These are phyloP conservation scores for Montipora capricornis DNA, from an alignment of 64 coral and sea anemone genomes.

Conservation along the genomic window DNA sequence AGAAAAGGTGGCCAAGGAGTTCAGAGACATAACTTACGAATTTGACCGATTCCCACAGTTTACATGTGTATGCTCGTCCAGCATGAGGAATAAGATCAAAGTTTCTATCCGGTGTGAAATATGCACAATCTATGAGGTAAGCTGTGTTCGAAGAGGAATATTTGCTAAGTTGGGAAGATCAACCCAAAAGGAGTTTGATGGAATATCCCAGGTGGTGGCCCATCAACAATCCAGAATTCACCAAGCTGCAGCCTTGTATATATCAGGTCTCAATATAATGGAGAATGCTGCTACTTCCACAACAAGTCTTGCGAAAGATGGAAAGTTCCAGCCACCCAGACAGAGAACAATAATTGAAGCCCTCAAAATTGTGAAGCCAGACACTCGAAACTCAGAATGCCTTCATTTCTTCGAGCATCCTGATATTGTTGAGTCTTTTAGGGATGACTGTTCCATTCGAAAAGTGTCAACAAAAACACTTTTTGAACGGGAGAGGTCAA, in stretches of 20 bases:
- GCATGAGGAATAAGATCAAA: not conserved
- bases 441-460: not conserved
- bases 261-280: not conserved
- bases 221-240: not conserved
- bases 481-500: not conserved
- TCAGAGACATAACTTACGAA: not conserved
- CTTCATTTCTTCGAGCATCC: constrained; percentile 1
- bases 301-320: not conserved
- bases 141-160: not conserved
- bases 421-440: constrained; percentile 11
- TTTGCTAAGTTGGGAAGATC: not conserved
- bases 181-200: not conserved
- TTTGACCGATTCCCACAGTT: not conserved
- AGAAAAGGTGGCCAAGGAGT: not conserved
- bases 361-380: not conserved
- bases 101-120: not conserved
- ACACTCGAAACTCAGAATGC: not conserved
- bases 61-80: not conserved
- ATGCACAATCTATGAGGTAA: not conserved
- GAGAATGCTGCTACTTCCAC: not conserved
- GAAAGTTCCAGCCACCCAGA: not conserved
- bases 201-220: not conserved
- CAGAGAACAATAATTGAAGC: constrained; percentile 29
- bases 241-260: not conserved
- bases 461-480: constrained; percentile 11